phyloP scores from a whole-genome alignment of 1,140 invertebrate genomes.

The Diabrotica undecimpunctata region DNA sequence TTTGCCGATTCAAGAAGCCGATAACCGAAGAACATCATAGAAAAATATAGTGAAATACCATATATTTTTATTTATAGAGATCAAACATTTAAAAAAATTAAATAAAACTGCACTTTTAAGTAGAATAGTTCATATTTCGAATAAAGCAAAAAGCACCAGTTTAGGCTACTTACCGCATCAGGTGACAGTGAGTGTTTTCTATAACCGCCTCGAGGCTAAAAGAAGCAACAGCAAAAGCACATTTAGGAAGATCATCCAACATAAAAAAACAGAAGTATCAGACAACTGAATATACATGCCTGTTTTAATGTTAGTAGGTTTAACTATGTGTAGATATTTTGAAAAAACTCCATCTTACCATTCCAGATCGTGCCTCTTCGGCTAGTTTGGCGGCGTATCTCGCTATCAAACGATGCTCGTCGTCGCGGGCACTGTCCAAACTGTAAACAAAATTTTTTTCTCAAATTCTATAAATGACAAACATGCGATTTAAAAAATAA shows the following conservation, averaged over 20 bases:
- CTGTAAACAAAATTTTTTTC: slow-evolving; percentile 39
- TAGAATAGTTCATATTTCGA: too few species aligned
- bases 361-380: slow-evolving; percentile 75
- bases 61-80: too few species aligned
- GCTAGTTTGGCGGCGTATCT: slow-evolving; percentile 91
- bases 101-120: too few species aligned
- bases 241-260: slow-evolving; percentile 39
- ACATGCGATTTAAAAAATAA: too few species aligned
- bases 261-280: slow-evolving; percentile 29
- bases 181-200: slow-evolving; percentile 56
- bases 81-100: too few species aligned
- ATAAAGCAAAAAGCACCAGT: neutral
- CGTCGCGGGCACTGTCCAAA: slow-evolving; percentile 68
- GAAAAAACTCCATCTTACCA: slow-evolving; percentile 60
- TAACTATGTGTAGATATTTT: neutral
- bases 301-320: neutral
- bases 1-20: too few species aligned
- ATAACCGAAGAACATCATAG: too few species aligned
- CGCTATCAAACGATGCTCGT: slow-evolving; percentile 95
- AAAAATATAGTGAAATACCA: too few species aligned
- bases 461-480: too few species aligned
- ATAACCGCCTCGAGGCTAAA: slow-evolving; percentile 50
- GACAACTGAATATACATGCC: neutral
- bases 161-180: slow-evolving; percentile 50
- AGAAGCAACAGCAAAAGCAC: slow-evolving; percentile 47